These are phyloP conservation scores for Gymnocephalus cernua DNA, from an alignment of 2,113 vertebrate species.

Conservation along the genomic window DNA sequence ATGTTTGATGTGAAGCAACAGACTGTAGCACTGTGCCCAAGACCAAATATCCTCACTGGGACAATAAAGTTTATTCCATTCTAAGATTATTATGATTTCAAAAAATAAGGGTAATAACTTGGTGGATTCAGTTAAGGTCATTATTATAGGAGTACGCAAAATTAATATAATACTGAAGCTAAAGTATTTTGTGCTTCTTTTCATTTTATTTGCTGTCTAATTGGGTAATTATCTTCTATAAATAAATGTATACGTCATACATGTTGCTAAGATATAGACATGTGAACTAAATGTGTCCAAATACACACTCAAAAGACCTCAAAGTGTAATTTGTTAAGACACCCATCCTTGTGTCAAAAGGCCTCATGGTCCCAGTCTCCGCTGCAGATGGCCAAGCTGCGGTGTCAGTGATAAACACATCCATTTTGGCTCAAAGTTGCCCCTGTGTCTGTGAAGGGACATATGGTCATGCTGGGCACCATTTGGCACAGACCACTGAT, in stretches of 20 bases:
- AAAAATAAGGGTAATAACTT: neutral
- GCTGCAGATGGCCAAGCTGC: constrained; percentile 83
- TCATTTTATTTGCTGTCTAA: neutral
- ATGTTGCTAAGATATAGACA: neutral
- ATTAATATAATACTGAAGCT: neutral
- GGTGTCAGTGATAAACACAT: constrained; percentile 78
- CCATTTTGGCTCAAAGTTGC: constrained; percentile 75
- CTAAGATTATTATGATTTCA: neutral
- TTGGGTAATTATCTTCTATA: neutral
- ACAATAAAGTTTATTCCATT: too few species aligned
- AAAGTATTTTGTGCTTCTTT: neutral
- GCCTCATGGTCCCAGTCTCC: constrained; percentile 53
- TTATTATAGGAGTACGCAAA: neutral
- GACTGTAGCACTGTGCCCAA: too few species aligned
- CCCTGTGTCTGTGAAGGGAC: constrained; percentile 75
- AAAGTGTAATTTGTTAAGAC: constrained; percentile 46
- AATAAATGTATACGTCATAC: neutral
- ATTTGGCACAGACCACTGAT: constrained; percentile 76
- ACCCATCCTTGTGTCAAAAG: constrained; percentile 54
- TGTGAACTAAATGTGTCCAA: constrained; percentile 1
- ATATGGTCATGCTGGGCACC: constrained; percentile 84
- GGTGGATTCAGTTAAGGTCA: neutral
- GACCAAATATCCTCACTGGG: too few species aligned
- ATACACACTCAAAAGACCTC: constrained; percentile 14
- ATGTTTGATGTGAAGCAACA: too few species aligned